Evolutionary conservation across 2,113 vertebrate genomes (phyloP).

Genomic region (Eira barbara): DNA sequence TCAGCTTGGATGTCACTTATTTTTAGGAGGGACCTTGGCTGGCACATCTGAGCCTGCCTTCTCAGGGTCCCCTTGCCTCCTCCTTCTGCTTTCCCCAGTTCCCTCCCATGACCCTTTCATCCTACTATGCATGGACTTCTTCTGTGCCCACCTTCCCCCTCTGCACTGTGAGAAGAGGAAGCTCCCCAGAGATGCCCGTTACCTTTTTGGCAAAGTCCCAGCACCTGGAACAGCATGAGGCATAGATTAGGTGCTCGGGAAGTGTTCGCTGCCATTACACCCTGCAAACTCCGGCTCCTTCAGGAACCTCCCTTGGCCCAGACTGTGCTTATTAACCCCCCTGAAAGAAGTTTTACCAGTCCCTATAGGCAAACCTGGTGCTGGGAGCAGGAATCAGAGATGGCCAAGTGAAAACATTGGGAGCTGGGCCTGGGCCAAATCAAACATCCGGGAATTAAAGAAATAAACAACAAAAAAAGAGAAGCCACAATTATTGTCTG

Average conservation of each 20-base stretch:
- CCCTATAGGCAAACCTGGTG: background rate
- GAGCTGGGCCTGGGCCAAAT: constrained; percentile 1
- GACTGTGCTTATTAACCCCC: background rate
- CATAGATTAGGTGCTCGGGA: background rate
- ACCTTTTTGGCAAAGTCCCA: background rate
- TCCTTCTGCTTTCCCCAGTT: background rate
- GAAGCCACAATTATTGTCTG: background rate
- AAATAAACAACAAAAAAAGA: constrained; percentile 24
- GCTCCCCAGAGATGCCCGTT: background rate
- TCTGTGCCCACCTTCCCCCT: background rate
- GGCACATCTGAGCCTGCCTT: background rate
- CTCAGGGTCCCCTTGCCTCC: background rate
- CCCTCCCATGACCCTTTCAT: accelerated
- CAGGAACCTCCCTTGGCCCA: accelerated
- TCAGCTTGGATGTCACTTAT: background rate
- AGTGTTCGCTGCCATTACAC: accelerated
- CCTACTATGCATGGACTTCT: accelerated
- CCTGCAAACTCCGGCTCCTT: background rate
- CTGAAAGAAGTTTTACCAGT: background rate
- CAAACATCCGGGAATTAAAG: constrained; percentile 52
- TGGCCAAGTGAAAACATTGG: background rate
- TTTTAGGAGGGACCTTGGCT: background rate
- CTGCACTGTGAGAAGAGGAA: background rate
- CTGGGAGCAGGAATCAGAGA: background rate
- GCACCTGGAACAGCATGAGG: background rate